A percentile compares a stretch with the other conserved stretches of the same genome.
Evolutionary conservation across 2,797 vertebrate genomes (phyloP).

Genomic region (Melanotaenia maccullochi): DNA sequence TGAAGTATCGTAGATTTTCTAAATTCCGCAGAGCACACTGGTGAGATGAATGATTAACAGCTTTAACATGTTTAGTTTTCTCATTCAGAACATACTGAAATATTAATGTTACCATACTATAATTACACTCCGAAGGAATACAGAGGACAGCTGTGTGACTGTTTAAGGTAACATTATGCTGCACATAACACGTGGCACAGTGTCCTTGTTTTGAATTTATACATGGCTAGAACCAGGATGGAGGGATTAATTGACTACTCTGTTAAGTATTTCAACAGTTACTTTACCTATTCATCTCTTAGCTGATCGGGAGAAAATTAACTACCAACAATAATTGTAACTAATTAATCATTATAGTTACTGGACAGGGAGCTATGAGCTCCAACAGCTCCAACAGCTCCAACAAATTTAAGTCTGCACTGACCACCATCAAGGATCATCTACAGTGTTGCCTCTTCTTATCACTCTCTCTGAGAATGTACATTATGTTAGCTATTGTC

Average conservation of each 20-base stretch:
- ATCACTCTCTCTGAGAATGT: too few species aligned
- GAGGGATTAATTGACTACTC: background rate
- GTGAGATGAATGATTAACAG: conserved; percentile 22
- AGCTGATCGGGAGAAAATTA: background rate
- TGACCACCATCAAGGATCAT: too few species aligned
- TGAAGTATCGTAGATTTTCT: conserved; percentile 34
- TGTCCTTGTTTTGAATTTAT: background rate
- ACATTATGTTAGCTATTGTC: background rate
- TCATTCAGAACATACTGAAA: conserved; percentile 12
- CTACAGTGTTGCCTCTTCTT: too few species aligned
- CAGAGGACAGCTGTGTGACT: conserved; percentile 1
- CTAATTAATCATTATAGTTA: background rate
- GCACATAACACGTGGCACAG: background rate
- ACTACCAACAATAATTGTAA: background rate
- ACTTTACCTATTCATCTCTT: background rate
- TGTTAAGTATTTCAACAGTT: background rate
- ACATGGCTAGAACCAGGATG: background rate
- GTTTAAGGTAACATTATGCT: background rate
- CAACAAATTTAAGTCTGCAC: too few species aligned
- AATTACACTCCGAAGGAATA: background rate
- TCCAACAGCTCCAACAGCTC: too few species aligned
- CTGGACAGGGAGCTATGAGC: background rate
- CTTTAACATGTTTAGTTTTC: conserved; percentile 20
- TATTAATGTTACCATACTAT: background rate
- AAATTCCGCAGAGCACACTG: conserved; percentile 28